Base-by-base conservation (phyloP, 92 coral and sea anemone genomes). In the Actinostola sp. region DNA sequence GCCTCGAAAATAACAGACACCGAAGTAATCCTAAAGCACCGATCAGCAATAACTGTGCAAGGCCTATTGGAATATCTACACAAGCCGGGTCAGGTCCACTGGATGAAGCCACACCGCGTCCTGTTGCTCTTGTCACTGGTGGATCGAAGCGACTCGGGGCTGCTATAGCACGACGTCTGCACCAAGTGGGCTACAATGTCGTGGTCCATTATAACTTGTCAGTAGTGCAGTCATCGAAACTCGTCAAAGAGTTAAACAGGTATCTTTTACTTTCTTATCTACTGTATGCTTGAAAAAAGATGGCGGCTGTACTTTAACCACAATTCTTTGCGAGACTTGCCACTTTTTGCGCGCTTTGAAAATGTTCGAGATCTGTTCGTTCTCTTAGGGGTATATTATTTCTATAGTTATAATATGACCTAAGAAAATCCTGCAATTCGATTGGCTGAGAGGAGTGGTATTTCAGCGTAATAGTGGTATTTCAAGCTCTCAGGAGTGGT, bases 121-220 rank as follows among this genome's bases (percentile, higher is more conserved):
- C 76, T 11, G 91, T 89, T 53, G 95, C 91, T 11, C 55, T 89
- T 0, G 51, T 89, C 11, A 89, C 95, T 32, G 95, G 90, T 10
- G 88, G 76, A 3, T 84, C 95, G 0, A 89, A 63, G 63, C 88
- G 88, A 41, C 81, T 89, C 27, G 95, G 95, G 1, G 91, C 87
- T 4, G 43, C 63, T 24, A 89, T 84, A 31, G 79, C 70, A 2
- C 81, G 63, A 31, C 48, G 59, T 13, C 54, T 89, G 2, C 93
- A 89, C 21, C 32, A 42, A 17, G 54, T 63, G 2, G 84, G 90
- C n/a, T 89, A 64, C 71, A 89, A 72, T 41, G 77, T 84, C 0
- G 16, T 88, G 61, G 66, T 84, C 14, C 93, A 88, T 42, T 88
- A 57, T 68, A 88, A 88, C 73, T 79, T 45, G 3, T 88, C 89